phyloP scores from a whole-genome alignment of 1,140 invertebrate species.

The Cydia amplana region DNA sequence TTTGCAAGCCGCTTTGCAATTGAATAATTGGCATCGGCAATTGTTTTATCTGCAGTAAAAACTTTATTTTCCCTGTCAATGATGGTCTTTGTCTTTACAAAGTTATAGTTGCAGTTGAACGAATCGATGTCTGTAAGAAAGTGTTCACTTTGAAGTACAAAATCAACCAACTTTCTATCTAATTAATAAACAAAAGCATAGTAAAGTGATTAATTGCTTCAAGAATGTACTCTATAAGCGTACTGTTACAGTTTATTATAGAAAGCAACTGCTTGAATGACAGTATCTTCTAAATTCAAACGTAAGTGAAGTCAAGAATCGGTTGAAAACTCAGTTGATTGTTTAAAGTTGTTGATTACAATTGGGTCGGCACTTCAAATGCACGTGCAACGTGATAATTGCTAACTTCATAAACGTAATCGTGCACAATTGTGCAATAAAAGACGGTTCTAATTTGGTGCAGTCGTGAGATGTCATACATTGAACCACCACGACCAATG shows the following conservation, averaged over 20 bases:
- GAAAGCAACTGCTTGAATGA: not conserved
- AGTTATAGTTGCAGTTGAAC: not conserved
- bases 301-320: not conserved
- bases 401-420: not conserved
- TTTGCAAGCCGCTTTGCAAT: not conserved
- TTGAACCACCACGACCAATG: not conserved
- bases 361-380: not conserved
- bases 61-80: slow-evolving; percentile 2
- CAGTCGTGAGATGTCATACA: slow-evolving; percentile 8
- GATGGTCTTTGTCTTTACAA: not conserved
- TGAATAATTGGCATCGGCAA: slow-evolving; percentile 9
- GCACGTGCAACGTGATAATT: slow-evolving; percentile 16
- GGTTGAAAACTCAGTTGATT: not conserved
- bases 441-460: not conserved
- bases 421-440: slow-evolving; percentile 8
- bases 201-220: too few relatives aligned
- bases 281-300: not conserved
- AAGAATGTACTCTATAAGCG: too few relatives aligned
- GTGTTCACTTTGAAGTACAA: too few relatives aligned
- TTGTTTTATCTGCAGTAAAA: slow-evolving; percentile 8
- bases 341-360: not conserved
- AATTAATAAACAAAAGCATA: too few relatives aligned
- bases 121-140: too few relatives aligned
- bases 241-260: too few relatives aligned
- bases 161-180: too few relatives aligned